phyloP scores from a whole-genome alignment of 2,113 vertebrate species.

The Eidolon helvum region DNA sequence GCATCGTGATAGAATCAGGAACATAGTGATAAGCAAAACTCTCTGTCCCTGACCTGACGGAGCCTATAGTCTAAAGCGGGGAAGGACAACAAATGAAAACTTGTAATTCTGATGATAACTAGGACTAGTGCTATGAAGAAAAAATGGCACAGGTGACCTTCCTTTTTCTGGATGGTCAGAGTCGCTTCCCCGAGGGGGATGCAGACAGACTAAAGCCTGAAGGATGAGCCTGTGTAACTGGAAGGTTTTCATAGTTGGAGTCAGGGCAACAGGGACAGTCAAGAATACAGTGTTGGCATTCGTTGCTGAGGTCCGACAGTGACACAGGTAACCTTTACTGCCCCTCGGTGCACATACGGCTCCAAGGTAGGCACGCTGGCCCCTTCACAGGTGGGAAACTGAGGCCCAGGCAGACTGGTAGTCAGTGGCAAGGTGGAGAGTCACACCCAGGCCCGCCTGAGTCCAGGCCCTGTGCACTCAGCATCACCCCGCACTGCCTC shows the following conservation, averaged over 20 bases:
- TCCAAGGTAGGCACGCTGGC: fast-evolving
- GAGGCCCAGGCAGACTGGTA: not conserved
- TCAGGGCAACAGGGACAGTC: fast-evolving
- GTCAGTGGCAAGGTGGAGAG: not conserved
- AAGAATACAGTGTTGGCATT: fast-evolving
- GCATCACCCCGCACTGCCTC: not conserved
- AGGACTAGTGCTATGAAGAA: not conserved
- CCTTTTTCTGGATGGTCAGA: not conserved
- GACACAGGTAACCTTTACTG: fast-evolving
- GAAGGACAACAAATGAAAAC: no score
- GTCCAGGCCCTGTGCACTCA: not conserved
- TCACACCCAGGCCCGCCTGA: not conserved
- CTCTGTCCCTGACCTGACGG: not conserved
- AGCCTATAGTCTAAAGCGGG: not conserved
- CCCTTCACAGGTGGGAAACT: not conserved
- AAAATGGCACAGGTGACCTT: not conserved
- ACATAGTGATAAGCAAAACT: not conserved
- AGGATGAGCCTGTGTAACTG: not conserved
- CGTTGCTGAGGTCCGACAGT: no score
- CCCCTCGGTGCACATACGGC: not conserved
- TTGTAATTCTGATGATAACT: fast-evolving
- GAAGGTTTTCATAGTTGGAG: not conserved
- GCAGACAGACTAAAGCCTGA: not conserved
- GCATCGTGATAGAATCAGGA: not conserved
- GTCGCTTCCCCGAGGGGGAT: not conserved